A percentile compares a stretch with the other conserved stretches of the same genome.
Conservation (phyloP, 2,888 invertebrate species). For the Cyclophora punctaria region DNA sequence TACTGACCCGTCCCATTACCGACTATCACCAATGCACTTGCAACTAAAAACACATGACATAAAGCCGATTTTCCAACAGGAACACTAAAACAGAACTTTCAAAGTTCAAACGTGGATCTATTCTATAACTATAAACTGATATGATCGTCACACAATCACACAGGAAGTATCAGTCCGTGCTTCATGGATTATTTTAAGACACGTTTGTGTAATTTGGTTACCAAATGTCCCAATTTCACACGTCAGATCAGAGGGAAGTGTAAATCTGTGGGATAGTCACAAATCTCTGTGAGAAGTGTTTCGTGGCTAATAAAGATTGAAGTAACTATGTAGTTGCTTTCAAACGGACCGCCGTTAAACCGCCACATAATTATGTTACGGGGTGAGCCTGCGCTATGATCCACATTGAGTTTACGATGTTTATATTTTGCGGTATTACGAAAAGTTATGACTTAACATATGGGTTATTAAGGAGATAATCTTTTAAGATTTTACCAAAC, state of each 20-base stretch:
- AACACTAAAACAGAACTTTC: conserved; percentile 28
- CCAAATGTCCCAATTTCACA: conserved; percentile 15
- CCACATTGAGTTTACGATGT: conserved; percentile 15
- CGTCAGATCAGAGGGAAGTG: conserved; percentile 13
- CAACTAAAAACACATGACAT: conserved; percentile 27
- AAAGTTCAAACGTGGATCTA: conserved; percentile 26
- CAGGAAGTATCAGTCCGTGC: conserved; percentile 27
- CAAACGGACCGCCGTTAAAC: conserved; percentile 6
- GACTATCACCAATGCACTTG: conserved; percentile 27
- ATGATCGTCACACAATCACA: conserved; percentile 24
- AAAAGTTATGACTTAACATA: conserved; percentile 8
- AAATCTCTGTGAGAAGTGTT: conserved; percentile 12
- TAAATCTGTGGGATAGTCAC: conserved; percentile 14
- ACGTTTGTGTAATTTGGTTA: conserved; percentile 15
- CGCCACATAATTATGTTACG: conserved; percentile 13
- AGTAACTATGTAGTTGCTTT: conserved; percentile 5
- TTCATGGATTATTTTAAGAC: conserved; percentile 23
- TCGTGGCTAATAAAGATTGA: conserved; percentile 12
- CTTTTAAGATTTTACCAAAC: no score
- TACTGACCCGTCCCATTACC: conserved; percentile 51
- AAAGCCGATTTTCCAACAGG: conserved; percentile 26
- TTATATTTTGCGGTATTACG: conserved; percentile 12
- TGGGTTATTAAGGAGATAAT: neutral
- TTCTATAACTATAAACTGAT: conserved; percentile 16
- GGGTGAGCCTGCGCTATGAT: conserved; percentile 8